Conservation (phyloP, 2,888 invertebrate species). For the Conomelus anceps region DNA sequence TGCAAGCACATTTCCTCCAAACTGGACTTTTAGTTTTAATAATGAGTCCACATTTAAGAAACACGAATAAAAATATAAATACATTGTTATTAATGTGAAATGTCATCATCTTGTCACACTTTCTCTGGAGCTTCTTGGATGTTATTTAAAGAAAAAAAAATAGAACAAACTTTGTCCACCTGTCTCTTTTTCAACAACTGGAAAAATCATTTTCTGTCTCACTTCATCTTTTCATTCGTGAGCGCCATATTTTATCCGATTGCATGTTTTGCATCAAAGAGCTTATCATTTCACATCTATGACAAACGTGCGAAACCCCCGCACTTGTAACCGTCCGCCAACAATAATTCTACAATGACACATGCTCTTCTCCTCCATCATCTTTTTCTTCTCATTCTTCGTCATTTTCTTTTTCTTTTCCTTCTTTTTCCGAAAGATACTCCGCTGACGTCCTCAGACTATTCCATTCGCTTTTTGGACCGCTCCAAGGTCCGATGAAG, state of each 20-base stretch:
- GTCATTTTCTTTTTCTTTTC: too few species aligned
- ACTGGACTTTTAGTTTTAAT: too few species aligned
- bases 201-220: not conserved
- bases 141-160: not conserved
- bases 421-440: not conserved
- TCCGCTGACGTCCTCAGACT: not conserved
- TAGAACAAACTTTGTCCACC: not conserved
- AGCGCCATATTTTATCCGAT: not conserved
- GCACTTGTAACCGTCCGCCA: not conserved
- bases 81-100: too few species aligned
- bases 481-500: not conserved
- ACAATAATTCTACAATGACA: not conserved
- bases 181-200: not conserved
- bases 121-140: too few species aligned
- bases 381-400: not conserved
- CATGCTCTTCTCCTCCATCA: not conserved
- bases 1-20: too few species aligned
- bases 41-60: too few species aligned
- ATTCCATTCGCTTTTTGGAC: not conserved
- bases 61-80: too few species aligned
- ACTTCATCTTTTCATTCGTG: too few species aligned
- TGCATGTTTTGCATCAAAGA: not conserved
- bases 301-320: not conserved
- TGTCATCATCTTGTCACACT: too few species aligned
- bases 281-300: not conserved